Percentiles rank a stretch among this genome's conserved stretches.
Evolutionary conservation across 2,888 invertebrate species (phyloP).

Genomic region (Ellobium chinense): DNA sequence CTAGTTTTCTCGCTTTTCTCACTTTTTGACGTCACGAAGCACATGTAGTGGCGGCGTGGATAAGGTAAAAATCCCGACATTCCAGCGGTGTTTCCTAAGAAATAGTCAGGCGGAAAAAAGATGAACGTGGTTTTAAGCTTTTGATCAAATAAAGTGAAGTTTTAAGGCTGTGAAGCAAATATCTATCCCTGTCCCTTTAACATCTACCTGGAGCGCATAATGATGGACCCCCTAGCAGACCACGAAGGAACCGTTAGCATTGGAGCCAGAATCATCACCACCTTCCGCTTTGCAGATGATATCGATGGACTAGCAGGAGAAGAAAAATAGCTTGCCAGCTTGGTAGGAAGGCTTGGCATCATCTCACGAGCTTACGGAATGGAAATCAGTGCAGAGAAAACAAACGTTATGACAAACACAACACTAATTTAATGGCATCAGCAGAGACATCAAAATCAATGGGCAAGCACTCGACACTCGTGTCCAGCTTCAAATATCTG

Average conservation of each 20-base stretch:
- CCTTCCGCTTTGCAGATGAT: constrained; percentile 12
- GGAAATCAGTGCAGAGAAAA: not conserved
- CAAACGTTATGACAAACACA: constrained; percentile 7
- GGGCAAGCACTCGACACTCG: not conserved
- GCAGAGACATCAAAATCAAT: not conserved
- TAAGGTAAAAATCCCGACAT: too few relatives aligned
- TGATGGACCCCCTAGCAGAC: not conserved
- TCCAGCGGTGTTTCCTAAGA: too few relatives aligned
- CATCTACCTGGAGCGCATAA: not conserved
- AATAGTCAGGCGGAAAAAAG: too few relatives aligned
- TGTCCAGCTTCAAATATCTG: not conserved
- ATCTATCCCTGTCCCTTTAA: not conserved
- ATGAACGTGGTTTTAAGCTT: too few relatives aligned
- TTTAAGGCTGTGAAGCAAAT: too few relatives aligned
- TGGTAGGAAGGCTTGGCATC: not conserved
- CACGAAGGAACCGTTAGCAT: not conserved
- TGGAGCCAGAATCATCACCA: not conserved
- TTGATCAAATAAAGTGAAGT: too few relatives aligned
- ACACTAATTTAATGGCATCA: not conserved
- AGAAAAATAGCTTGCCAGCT: constrained; percentile 11
- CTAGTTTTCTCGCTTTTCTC: too few relatives aligned
- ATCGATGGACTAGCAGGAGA: constrained; percentile 13
- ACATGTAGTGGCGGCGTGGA: too few relatives aligned
- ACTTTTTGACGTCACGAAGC: too few relatives aligned
- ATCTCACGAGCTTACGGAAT: not conserved